Base-by-base conservation (phyloP, 2,888 invertebrate species). In the Idaea straminata region DNA sequence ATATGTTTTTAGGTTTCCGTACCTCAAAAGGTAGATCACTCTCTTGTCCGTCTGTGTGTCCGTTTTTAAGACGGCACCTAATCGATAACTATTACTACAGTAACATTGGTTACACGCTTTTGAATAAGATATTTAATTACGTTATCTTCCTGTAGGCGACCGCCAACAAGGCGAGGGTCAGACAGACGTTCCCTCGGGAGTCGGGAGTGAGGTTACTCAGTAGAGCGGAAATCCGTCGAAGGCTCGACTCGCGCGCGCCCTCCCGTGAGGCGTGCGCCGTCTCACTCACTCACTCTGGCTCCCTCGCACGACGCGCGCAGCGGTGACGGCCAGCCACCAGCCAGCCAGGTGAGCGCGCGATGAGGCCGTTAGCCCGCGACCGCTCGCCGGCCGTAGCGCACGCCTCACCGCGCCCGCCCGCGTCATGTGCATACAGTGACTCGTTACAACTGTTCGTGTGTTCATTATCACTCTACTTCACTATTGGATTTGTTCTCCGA, bases 341-440 rank as follows among this genome's bases (percentile, higher is more conserved):
- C 75, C 10, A 36, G 83, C 77, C 83, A 83, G 84, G 84, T 81
- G 82, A 81, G 83, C 77, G 69, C 72, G 75, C 75, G 77, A 75
- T 73, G 80, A 82, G 84, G 87, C 86, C 88, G 88, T 89, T 88
- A 86, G 88, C 90, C 89, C 86, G 89, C 87, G 89, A 77, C 79
- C 80, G 86, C 76, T 79, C 75, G 78, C 79, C 81, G 84, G 73
- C 79, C 81, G 84, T 72, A 77, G 68, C 82, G 87, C 83, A 84
- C 84, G 85, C 74, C 69, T 71, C 77, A 72, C 72, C 77, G 75
- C 62, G 69, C 69, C 68, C 64, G 25, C 72, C 72, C 72, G 25
- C 16, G 59, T 34, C 59, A 59, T 59, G 59, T 34, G 34, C 34
- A 5, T 3, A 6, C 25, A 34, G 59, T 59, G 59, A 59, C 16